Evolutionary conservation across 1,140 invertebrate species (phyloP), one percentile per base, ranked within the genome.

Genomic region (Euschistus heros): DNA sequence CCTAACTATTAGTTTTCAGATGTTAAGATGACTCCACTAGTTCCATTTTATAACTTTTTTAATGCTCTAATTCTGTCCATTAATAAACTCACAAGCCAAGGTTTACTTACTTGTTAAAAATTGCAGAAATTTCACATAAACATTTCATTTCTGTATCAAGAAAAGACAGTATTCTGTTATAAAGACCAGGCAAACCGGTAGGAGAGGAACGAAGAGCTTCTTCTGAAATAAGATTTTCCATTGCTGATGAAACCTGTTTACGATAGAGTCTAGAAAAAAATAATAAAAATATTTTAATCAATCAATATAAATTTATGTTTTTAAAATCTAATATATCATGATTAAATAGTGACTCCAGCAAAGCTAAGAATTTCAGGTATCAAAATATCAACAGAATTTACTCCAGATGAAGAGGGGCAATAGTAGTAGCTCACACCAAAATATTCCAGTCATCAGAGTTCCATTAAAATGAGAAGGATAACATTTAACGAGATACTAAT

Each of bases 151-250:
- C 68, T 22, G 62, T 65, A 50, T 87, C 83, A 65, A 93, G 77
- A 74, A 92, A 84, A 55, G 81, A 78, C 30, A 92, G 73, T 44
- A 91, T 79, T 75, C 82, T 84, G n/a, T 79, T 73, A 75, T 87
- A 93, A 70, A 92, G 83, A 66, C 84, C 86, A 69, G 84, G 77
- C 8, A 94, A 74, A 20, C 87, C 88, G 68, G 85, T 78, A n/a
- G 83, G 81, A 66, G 85, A 83, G 70, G 78, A 82, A 70, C 86
- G 82, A 54, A 92, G 76, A 66, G 83, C 81, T 59, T 83, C 79
- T 73, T 92, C 86, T 72, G 80, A 84, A n/a, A 93, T 86, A 22
- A 91, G 80, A 68, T 83, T 78, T 68, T 85, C 80, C 75, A 94
- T 79, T 57, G 82, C 81, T 17, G 87, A 86, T 22, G 81, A 80